Base-by-base conservation (phyloP, 1,140 invertebrate species). In the Andrena cerasifolii region DNA sequence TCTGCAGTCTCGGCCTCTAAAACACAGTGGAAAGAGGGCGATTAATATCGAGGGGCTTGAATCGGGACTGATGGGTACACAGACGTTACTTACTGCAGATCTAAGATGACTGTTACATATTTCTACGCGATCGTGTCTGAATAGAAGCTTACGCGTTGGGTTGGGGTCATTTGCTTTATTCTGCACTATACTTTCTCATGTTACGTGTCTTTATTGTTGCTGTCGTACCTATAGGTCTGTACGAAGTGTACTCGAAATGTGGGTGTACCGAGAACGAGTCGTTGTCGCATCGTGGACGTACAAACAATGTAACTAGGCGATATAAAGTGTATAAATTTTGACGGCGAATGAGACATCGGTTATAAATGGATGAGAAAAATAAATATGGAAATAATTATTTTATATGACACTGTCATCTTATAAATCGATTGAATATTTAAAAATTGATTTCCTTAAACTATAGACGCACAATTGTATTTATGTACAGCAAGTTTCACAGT, bases 21-120 rank as follows among this genome's bases (percentile, higher is more conserved):
- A 86, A 86, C 84, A 86, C 36, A 81, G 58, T 63, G 49, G 51
- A 77, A 84, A 54, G 18, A n/a, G n/a, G 14, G 14, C 14, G 54
- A 47, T 86, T 86, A 86, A 59, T 82, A 28, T 62, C n/a, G 24
- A 33, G 18, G 26, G 62, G 28, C 21, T 47, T 8, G 14, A 45
- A 45, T 36, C 0, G 8, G 14, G 7, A n/a, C 24, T n/a, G 36
- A 49, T n/a, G n/a, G 10, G n/a, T 51, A 80, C 16, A 59, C 70
- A 12, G 72, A 49, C 79, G 62, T 81, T 89, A 89, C 88, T 89
- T 89, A 89, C 88, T 87, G 72, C 85, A 65, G 49, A 56, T 72
- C 71, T 82, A 87, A 79, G 67, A 40, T 65, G 62, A 78, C 81
- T 80, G 53, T 84, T 62, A 51, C 40, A 56, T 26, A 83, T 83